phyloP scores from a whole-genome alignment of 2,113 vertebrate genomes.

The Atractosteus spatula region DNA sequence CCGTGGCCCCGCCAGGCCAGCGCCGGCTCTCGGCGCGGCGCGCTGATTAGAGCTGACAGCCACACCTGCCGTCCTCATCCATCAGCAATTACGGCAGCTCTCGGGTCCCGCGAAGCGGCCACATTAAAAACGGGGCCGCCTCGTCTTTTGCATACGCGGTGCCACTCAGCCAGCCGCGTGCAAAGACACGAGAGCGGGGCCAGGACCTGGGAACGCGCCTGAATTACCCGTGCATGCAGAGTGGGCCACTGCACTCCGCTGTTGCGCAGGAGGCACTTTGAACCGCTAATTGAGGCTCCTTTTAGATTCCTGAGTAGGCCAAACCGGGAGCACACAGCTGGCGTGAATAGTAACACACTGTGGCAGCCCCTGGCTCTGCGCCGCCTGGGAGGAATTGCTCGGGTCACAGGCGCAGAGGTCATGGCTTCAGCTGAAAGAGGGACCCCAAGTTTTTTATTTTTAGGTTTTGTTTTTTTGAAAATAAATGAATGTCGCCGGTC shows the following conservation, averaged over 20 bases:
- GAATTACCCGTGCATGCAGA: constrained; percentile 53
- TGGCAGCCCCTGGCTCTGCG: constrained; percentile 1
- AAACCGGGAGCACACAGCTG: constrained; percentile 43
- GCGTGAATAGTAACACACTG: constrained; percentile 23
- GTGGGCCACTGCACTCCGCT: constrained; percentile 22
- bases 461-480: no score
- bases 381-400: neutral
- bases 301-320: constrained; percentile 59
- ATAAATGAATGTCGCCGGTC: no score
- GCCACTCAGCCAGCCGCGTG: constrained; percentile 34
- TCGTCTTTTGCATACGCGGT: constrained; percentile 53
- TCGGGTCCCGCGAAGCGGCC: constrained; percentile 30
- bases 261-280: constrained; percentile 32
- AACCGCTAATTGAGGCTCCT: constrained; percentile 56
- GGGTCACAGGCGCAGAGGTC: constrained; percentile 24
- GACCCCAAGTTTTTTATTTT: no score
- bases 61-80: constrained; percentile 72
- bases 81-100: constrained; percentile 64
- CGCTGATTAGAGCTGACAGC: constrained; percentile 78
- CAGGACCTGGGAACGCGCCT: constrained; percentile 51
- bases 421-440: neutral
- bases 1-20: constrained; percentile 27
- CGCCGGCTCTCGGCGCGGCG: constrained; percentile 37
- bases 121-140: constrained; percentile 39
- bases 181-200: constrained; percentile 47